Evolutionary conservation across 2,888 invertebrate genomes (phyloP), one percentile per base, ranked within the genome.

Genomic region (Macaria notata): DNA sequence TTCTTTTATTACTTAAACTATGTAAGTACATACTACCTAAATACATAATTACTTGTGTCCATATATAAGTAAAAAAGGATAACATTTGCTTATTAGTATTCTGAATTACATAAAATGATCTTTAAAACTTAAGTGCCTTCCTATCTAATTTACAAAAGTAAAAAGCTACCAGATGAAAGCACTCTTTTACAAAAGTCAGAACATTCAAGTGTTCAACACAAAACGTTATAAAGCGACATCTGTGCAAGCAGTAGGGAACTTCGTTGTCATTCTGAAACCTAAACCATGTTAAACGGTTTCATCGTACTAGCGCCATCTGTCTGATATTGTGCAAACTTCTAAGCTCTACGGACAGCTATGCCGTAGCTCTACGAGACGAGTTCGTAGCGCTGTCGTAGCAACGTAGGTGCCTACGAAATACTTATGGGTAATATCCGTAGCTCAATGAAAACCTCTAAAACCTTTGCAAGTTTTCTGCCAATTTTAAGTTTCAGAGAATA

Each of bases 221-320:
- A 36, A 36, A 4, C 33, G 5, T 7, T 36, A 6, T 36, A 41
- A n/a, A 59, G 42, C 51, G 59, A 54, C 59, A 59, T 51, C 59
- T 55, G 6, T 41, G 44, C 7, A n/a, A 31, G 4, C 31, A 42
- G 29, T 42, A 42, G 19, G 42, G 29, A 54, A 59, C 59, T 59
- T 51, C 49, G 33, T 42, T 8, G 41, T 4, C 9, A 19, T n/a
- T 9, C n/a, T 6, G 33, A 38, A 46, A 8, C 44, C 33, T 36
- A 1, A 36, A 3, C 33, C 7, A 36, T 7, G 7, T 4, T 36
- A 36, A 5, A 9, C n/a, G 1, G 9, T 41, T 41, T 49, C 4
- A 0, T 6, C 3, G 0, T 9, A 19, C 48, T 42, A 51, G 45
- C 59, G 59, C 59, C 59, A 59, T 48, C 59, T 59, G 3, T 45